These are phyloP conservation scores for Ibycter americanus DNA, from an alignment of 2,797 vertebrate genomes.

Conservation along the genomic window DNA sequence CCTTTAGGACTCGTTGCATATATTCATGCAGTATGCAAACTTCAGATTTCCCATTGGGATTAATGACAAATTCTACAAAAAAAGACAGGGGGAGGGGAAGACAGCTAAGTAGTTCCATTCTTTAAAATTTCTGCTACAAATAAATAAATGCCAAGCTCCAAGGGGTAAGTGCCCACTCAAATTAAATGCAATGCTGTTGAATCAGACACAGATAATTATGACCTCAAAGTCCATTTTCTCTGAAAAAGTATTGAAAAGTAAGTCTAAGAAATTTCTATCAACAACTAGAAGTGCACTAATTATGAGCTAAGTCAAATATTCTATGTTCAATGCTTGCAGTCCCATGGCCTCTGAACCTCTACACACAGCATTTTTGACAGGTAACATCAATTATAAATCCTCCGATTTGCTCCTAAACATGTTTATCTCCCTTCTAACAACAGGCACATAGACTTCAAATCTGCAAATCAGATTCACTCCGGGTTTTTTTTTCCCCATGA, in stretches of 20 bases:
- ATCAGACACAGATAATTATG: background rate
- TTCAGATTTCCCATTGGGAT: conserved; percentile 98
- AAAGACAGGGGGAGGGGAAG: background rate
- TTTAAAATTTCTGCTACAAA: background rate
- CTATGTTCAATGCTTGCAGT: background rate
- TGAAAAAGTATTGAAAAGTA: background rate
- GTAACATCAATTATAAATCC: background rate
- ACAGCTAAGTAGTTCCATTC: background rate
- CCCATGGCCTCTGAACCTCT: background rate
- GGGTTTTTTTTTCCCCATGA: fast-evolving
- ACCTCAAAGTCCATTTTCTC: background rate
- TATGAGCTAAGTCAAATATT: background rate
- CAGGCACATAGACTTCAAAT: background rate
- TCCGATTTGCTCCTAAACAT: background rate
- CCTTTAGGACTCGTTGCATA: conserved; percentile 99
- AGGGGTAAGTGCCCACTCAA: background rate
- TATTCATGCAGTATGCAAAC: conserved; percentile 99
- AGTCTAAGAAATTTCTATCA: background rate
- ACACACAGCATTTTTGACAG: background rate
- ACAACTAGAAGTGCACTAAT: background rate
- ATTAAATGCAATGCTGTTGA: background rate
- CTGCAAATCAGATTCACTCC: background rate
- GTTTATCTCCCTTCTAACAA: background rate
- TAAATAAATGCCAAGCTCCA: background rate
- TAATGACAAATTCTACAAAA: conserved; percentile 94